phyloP scores from a whole-genome alignment of 2,113 vertebrate species.

The Lamprotornis superbus region DNA sequence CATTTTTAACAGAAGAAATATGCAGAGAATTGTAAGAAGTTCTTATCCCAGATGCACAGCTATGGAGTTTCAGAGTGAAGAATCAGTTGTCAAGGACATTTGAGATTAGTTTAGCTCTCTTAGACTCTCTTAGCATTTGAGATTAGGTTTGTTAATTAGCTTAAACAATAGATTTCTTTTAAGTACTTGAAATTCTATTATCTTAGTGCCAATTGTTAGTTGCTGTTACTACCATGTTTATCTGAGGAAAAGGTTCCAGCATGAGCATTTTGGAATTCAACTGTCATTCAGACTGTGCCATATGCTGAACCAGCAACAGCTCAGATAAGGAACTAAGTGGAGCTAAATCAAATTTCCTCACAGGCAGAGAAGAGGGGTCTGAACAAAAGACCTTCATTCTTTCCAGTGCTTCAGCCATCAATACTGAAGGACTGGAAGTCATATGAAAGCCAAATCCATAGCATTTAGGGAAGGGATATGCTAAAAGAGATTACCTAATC shows the following conservation, averaged over 20 bases:
- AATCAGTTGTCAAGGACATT: not conserved
- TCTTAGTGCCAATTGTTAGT: not conserved
- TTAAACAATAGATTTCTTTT: not conserved
- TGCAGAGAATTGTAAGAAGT: not conserved
- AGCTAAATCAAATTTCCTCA: not conserved
- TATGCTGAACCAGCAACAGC: not conserved
- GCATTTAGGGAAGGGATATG: not conserved
- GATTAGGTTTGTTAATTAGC: slow-evolving; percentile 21
- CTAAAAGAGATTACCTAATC: not conserved
- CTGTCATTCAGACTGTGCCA: not conserved
- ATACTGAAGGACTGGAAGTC: not conserved
- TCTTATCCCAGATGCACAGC: not conserved
- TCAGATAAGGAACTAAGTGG: not conserved
- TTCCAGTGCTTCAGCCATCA: not conserved
- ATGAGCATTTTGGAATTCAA: not conserved
- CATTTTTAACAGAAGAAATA: not conserved
- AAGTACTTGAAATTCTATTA: not conserved
- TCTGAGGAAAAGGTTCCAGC: not conserved
- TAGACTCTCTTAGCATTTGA: not conserved
- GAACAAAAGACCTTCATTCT: not conserved
- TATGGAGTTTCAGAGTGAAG: not conserved
- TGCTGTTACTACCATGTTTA: not conserved
- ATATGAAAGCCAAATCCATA: not conserved
- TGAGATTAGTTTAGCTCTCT: not conserved
- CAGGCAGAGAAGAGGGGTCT: not conserved